Percentiles rank a stretch among this genome's conserved stretches.
Conservation (phyloP, 2,113 vertebrate genomes). For the Aix galericulata region DNA sequence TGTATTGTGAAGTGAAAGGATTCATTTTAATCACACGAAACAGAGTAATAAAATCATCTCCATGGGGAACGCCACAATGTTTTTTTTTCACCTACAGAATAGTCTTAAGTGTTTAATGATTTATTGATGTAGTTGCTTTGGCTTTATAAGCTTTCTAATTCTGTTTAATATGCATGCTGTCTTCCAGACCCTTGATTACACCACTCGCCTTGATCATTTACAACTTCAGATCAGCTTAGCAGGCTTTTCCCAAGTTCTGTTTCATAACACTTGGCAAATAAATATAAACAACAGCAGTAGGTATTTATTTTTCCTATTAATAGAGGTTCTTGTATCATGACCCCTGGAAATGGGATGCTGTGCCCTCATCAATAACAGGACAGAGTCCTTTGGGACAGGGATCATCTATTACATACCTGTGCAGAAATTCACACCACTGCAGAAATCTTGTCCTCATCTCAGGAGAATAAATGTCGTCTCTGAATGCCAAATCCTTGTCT, state of each 20-base stretch:
- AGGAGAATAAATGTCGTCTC: background rate
- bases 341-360: background rate
- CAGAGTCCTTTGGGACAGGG: background rate
- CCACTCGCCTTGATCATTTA: background rate
- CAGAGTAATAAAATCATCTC: background rate
- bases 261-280: background rate
- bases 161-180: background rate
- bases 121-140: background rate
- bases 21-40: background rate
- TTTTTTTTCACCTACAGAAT: background rate
- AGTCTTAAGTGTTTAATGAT: background rate
- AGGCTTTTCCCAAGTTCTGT: background rate
- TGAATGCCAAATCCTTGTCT: background rate
- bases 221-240: background rate
- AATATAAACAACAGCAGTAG: background rate
- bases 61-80: background rate
- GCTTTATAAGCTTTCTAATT: background rate
- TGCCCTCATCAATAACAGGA: background rate
- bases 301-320: background rate
- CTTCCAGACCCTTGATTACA: background rate
- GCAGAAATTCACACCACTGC: background rate
- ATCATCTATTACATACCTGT: background rate
- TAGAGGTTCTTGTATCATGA: background rate
- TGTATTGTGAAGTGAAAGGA: background rate
- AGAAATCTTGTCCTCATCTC: background rate